Evolutionary conservation across 2,888 invertebrate species (phyloP).

Genomic region (Fragum sueziense): DNA sequence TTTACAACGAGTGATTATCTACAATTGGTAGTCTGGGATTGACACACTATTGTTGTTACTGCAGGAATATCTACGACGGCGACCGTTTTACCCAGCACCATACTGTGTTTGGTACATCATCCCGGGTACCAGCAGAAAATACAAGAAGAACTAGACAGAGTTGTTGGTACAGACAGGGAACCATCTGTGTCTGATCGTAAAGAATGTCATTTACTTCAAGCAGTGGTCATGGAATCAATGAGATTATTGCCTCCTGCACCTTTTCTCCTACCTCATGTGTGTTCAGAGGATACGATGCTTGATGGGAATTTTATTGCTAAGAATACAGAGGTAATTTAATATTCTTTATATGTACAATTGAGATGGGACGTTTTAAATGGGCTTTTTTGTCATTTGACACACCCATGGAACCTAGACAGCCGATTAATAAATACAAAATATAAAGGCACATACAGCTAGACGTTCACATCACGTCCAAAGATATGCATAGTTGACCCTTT

Average conservation of each 20-base stretch:
- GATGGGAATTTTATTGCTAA: background rate
- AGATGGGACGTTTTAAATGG: too few relatives aligned
- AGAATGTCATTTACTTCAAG: background rate
- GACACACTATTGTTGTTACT: too few relatives aligned
- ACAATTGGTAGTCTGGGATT: too few relatives aligned
- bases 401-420: too few relatives aligned
- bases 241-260: constrained; percentile 1
- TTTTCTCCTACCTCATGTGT: background rate
- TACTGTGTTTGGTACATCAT: background rate
- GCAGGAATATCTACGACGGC: background rate
- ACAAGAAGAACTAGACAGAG: constrained; percentile 5
- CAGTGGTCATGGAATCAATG: background rate
- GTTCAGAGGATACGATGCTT: background rate
- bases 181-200: background rate
- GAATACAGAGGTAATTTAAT: background rate
- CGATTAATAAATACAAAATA: too few relatives aligned
- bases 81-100: constrained; percentile 1
- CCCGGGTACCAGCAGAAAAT: background rate
- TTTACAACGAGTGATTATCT: too few relatives aligned
- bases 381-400: too few relatives aligned
- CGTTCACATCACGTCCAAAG: too few relatives aligned
- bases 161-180: constrained; percentile 7
- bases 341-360: too few relatives aligned
- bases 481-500: too few relatives aligned
- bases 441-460: too few relatives aligned